Evolutionary conservation across 2,888 invertebrate genomes (phyloP).

Genomic region (Neria commutata): DNA sequence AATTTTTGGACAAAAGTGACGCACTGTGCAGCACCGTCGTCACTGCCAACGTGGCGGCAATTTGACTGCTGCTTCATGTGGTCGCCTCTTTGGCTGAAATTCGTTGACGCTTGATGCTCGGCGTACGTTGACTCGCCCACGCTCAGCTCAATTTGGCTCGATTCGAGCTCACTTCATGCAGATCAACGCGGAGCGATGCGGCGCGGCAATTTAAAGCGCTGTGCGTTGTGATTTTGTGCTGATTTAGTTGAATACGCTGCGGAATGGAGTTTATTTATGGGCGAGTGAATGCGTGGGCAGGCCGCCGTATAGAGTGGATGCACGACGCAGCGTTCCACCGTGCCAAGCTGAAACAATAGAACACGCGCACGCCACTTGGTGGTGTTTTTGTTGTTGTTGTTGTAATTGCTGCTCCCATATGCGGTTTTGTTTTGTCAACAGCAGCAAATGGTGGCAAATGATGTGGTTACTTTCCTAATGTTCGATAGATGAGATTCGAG

Average conservation of each 20-base stretch:
- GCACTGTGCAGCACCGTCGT: too few relatives aligned
- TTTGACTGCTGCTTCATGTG: constrained; percentile 22
- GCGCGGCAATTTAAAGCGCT: constrained; percentile 45
- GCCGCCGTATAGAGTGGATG: background rate
- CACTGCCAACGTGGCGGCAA: constrained; percentile 25
- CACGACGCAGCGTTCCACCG: background rate
- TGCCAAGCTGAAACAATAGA: background rate
- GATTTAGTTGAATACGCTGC: constrained; percentile 28
- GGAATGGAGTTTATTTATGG: constrained; percentile 33
- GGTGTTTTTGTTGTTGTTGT: constrained; percentile 14
- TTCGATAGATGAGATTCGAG: background rate
- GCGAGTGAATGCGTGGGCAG: background rate
- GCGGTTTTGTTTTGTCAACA: background rate
- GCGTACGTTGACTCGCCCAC: constrained; percentile 37
- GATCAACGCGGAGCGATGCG: too few relatives aligned
- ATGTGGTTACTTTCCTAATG: constrained; percentile 22
- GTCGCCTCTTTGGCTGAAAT: background rate
- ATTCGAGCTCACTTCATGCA: too few relatives aligned
- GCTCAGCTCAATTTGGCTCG: too few relatives aligned
- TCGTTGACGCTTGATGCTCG: constrained; percentile 19
- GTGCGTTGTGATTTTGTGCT: constrained; percentile 20
- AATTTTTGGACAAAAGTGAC: too few relatives aligned
- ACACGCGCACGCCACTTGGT: constrained; percentile 12
- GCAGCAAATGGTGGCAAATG: constrained; percentile 52
- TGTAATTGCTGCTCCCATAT: constrained; percentile 22